Base-by-base conservation (phyloP, 2,113 vertebrate species). In the Myiagra hebetior region DNA sequence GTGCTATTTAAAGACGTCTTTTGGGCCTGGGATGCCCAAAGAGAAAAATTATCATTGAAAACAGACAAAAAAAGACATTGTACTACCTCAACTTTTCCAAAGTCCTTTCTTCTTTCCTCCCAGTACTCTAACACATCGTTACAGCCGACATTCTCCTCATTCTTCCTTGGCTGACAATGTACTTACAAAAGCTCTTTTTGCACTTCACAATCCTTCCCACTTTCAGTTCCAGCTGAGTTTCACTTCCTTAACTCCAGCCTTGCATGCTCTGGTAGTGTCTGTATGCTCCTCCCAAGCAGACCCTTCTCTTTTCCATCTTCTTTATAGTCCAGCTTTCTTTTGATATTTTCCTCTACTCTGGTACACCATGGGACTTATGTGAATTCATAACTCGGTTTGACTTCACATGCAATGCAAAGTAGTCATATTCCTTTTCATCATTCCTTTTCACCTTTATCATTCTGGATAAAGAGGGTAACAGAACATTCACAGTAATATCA, bases 1-100 rank as follows among this genome's bases (percentile, higher is more conserved):
- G 9, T 6, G 26, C 2, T 35, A 18, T 59, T 59, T 52, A 31
- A 52, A 68, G 21, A 5, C 0, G 0, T 57, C 33, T 13, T 57
- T 23, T 35, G 56, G 5, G 18, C 11, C 30, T 42, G 26, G 13
- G 13, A 26, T 53, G 6, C 18, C 26, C 1, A 4, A 63, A 50
- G 28, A 47, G 4, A 63, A 50, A 15, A 7, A 21, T 65, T n/a
- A 30, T 9, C 1, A 39, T 10, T 83, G 46, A 62, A 91, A 91
- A 73, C 6, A 37, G 33, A 60, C 5, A 50, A 41, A 47, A 47
- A 82, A 44, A 46, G 9, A 33, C 0, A 2, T 59, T 19, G 4
- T 28, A 68, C 44, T 79, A 68, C 6, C 8, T 74, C 17, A 44
- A 4, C 9, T 56, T 79, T 63, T 62, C 14, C 31, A 10, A 73